A percentile compares a stretch with the other conserved stretches of the same genome.
Evolutionary conservation across 2,888 invertebrate species (phyloP).

Genomic region (Endotricha flammealis): DNA sequence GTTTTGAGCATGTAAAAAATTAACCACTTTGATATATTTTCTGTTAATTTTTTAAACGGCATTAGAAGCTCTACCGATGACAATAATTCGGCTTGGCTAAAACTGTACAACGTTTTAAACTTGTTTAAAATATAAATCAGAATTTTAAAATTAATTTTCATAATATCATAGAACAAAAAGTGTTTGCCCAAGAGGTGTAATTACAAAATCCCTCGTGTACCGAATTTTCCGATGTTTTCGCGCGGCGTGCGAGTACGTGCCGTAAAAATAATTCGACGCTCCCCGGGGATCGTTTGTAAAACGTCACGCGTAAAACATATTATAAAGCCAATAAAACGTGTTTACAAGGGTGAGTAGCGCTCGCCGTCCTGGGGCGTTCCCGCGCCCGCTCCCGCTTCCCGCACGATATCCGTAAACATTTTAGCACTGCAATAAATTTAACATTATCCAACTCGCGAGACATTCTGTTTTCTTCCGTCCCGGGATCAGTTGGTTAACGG

Average conservation of each 20-base stretch:
- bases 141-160: constrained; percentile 35
- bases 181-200: constrained; percentile 66
- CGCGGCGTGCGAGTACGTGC: constrained; percentile 65
- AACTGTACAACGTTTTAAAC: too few relatives aligned
- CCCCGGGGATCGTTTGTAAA: constrained; percentile 76
- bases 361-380: constrained; percentile 53
- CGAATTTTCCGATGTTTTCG: constrained; percentile 63
- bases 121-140: too few relatives aligned
- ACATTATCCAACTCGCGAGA: constrained; percentile 74
- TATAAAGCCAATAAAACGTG: constrained; percentile 79
- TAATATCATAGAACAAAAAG: constrained; percentile 50
- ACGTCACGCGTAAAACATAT: constrained; percentile 79
- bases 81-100: too few relatives aligned
- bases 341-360: constrained; percentile 76
- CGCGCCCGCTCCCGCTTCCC: too few relatives aligned
- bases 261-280: constrained; percentile 76
- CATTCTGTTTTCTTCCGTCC: constrained; percentile 72
- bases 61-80: too few relatives aligned
- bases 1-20: too few relatives aligned
- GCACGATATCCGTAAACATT: constrained; percentile 76
- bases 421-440: constrained; percentile 77
- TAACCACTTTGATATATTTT: too few relatives aligned
- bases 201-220: constrained; percentile 69
- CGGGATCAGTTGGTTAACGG: constrained; percentile 75
- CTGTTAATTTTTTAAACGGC: too few relatives aligned